Evolutionary conservation across 30 jellyfish, hydroid and myxozoan species (phyloP).

Genomic region (Hydractinia echinata): DNA sequence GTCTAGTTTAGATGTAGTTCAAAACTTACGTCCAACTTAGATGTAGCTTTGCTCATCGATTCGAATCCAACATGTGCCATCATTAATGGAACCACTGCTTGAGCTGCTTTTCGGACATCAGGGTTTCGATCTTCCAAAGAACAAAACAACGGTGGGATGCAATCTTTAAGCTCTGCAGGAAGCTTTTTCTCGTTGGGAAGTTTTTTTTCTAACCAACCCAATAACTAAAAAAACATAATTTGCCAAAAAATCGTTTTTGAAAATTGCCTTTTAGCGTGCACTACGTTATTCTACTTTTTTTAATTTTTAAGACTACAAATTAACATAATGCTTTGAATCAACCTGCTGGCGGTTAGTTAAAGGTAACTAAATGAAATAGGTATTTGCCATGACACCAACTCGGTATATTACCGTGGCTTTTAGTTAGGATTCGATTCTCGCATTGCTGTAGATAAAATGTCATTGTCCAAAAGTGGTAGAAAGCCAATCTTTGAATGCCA

Average conservation of each 20-base stretch:
- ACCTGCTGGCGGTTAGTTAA: too few species aligned
- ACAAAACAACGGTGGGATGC: slow-evolving; percentile 52
- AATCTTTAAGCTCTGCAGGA: slow-evolving; percentile 66
- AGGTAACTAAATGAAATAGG: neutral
- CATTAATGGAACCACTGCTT: slow-evolving; percentile 60
- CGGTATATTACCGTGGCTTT: slow-evolving; percentile 48
- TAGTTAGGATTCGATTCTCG: slow-evolving; percentile 57
- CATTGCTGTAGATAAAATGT: slow-evolving; percentile 63
- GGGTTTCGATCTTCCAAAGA: slow-evolving; percentile 87
- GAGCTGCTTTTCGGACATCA: slow-evolving; percentile 61
- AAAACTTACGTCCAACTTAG: slow-evolving; percentile 58
- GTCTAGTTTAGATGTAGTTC: neutral
- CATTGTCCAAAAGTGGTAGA: slow-evolving; percentile 57
- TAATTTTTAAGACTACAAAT: too few species aligned
- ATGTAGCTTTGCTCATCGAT: slow-evolving; percentile 66
- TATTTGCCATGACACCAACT: neutral
- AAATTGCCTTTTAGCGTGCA: neutral
- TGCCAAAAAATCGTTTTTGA: neutral
- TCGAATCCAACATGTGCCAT: slow-evolving; percentile 94
- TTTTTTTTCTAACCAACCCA: slow-evolving; percentile 28
- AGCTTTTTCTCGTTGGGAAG: slow-evolving; percentile 41
- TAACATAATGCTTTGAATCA: too few species aligned
- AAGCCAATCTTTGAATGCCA: slow-evolving; percentile 88
- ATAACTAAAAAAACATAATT: slow-evolving; percentile 7
- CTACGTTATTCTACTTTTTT: too few species aligned